Percentiles rank a stretch among this genome's conserved stretches.
phyloP scores from a whole-genome alignment of 2,888 invertebrate genomes.

The Dyspetes luteomarginatus region DNA sequence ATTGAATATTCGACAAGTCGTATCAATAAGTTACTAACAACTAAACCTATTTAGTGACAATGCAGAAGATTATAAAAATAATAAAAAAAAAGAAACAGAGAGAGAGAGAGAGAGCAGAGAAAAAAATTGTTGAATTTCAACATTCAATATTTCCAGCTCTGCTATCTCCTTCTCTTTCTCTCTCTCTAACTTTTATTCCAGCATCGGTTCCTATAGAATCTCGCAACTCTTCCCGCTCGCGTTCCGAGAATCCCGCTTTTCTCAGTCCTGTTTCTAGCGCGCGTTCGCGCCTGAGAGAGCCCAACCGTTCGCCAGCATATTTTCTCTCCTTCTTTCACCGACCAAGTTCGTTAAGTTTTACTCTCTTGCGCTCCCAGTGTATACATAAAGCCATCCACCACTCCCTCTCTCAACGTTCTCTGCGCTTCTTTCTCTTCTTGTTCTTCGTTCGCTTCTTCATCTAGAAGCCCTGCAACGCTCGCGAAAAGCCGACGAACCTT shows the following conservation, averaged over 20 bases:
- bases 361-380: constrained; percentile 26
- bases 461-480: constrained; percentile 2
- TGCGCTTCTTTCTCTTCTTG: constrained; percentile 45
- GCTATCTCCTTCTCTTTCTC: not conserved
- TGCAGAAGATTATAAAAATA: too few relatives aligned
- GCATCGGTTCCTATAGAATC: constrained; percentile 37
- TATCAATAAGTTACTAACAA: too few relatives aligned
- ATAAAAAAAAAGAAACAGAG: too few relatives aligned
- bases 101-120: not conserved
- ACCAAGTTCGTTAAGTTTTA: constrained; percentile 45
- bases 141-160: constrained; percentile 18
- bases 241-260: constrained; percentile 49
- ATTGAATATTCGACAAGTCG: too few relatives aligned
- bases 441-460: constrained; percentile 48
- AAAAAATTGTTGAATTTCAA: not conserved
- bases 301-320: not conserved
- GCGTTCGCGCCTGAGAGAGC: constrained; percentile 8
- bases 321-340: constrained; percentile 45
- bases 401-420: constrained; percentile 1
- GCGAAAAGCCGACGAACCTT: constrained; percentile 16
- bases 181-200: not conserved
- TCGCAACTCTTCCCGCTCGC: constrained; percentile 38
- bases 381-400: constrained; percentile 2
- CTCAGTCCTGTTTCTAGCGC: constrained; percentile 8
- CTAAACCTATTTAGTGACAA: too few relatives aligned